Percentiles rank a stretch among this genome's conserved stretches.
Evolutionary conservation across 2,888 invertebrate genomes (phyloP).

Genomic region (Heliconius ismenius): DNA sequence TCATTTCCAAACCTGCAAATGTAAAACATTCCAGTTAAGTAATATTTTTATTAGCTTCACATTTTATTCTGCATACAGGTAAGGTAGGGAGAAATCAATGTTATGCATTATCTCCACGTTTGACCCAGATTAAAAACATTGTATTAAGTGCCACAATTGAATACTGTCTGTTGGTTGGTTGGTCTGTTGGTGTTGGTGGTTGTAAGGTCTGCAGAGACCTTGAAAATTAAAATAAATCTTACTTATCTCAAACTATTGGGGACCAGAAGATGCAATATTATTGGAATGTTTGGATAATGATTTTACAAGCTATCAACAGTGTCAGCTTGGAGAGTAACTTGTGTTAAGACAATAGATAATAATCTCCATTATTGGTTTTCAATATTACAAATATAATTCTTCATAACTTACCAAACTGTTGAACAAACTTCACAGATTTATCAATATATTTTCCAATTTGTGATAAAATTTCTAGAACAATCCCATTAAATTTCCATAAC

Average conservation of each 20-base stretch:
- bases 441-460: constrained; percentile 86
- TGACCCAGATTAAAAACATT: not conserved
- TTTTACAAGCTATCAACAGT: not conserved
- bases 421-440: constrained; percentile 84
- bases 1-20: constrained; percentile 80
- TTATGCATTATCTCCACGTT: not conserved
- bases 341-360: not conserved
- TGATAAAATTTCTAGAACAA: constrained; percentile 94
- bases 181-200: too few species aligned
- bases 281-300: too few species aligned
- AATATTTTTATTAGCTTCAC: not conserved
- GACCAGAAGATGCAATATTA: too few species aligned
- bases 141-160: not conserved
- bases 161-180: not conserved
- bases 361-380: not conserved
- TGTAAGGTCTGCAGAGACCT: too few species aligned
- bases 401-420: constrained; percentile 81
- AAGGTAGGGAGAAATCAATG: not conserved
- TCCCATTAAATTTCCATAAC: constrained; percentile 92
- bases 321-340: not conserved
- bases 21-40: not conserved
- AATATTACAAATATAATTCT: not conserved
- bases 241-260: not conserved
- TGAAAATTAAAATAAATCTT: not conserved
- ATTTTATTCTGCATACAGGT: not conserved